Evolutionary conservation across 2,888 invertebrate species (phyloP).

Genomic region (Harmothoe impar): DNA sequence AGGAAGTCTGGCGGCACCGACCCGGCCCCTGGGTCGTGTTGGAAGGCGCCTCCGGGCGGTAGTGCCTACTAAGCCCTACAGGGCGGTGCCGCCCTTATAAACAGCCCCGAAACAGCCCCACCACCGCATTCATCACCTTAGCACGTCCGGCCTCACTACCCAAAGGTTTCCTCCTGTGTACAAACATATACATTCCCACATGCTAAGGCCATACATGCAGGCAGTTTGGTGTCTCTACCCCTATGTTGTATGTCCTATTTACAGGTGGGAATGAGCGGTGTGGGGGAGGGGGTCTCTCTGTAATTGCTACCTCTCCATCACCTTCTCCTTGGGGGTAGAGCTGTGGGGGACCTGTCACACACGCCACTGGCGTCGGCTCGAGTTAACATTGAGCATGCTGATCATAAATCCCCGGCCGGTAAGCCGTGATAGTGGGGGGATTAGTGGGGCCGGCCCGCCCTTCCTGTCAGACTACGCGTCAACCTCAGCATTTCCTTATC

Average conservation of each 20-base stretch:
- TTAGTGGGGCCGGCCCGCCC: slow-evolving; percentile 5
- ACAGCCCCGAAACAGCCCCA: not conserved
- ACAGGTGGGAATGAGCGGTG: too few relatives aligned
- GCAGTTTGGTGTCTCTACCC: too few relatives aligned
- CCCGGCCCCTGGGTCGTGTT: not conserved
- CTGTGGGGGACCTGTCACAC: too few relatives aligned
- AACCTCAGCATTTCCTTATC: slow-evolving; percentile 22
- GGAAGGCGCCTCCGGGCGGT: slow-evolving; percentile 3
- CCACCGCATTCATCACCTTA: not conserved
- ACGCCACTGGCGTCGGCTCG: not conserved
- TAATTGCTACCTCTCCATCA: too few relatives aligned
- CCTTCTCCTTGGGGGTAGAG: too few relatives aligned
- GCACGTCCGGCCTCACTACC: not conserved
- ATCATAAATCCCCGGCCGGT: not conserved
- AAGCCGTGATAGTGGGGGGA: not conserved
- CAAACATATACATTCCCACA: too few relatives aligned
- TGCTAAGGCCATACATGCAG: too few relatives aligned
- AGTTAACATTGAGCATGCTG: slow-evolving; percentile 12
- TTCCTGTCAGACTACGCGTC: slow-evolving; percentile 45
- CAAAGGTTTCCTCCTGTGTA: too few relatives aligned
- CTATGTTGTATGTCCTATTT: too few relatives aligned
- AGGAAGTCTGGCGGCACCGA: slow-evolving; percentile 23
- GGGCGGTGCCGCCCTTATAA: slow-evolving; percentile 9
- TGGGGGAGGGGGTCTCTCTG: too few relatives aligned
- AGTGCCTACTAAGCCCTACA: not conserved